These are phyloP conservation scores for Tenodera sinensis DNA, from an alignment of 2,888 invertebrate genomes.

Conservation along the genomic window DNA sequence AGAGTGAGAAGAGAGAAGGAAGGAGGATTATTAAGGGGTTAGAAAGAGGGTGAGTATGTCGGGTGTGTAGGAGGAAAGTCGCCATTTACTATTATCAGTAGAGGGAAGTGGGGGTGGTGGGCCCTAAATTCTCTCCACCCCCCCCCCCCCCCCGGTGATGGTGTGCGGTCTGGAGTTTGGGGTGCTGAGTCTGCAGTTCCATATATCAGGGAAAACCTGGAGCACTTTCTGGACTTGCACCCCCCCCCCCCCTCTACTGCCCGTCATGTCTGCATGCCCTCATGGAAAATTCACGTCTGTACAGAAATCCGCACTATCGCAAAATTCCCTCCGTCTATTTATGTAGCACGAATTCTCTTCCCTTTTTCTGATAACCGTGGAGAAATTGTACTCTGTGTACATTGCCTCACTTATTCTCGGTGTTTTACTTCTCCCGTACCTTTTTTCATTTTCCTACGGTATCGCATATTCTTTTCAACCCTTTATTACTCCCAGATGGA, in stretches of 20 bases:
- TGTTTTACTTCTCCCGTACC: neutral
- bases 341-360: neutral
- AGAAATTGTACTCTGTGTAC: neutral
- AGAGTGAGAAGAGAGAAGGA: slow-evolving; percentile 7
- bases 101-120: neutral
- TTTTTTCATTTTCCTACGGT: neutral
- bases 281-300: slow-evolving; percentile 29
- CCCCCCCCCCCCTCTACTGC: neutral
- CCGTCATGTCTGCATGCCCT: slow-evolving; percentile 21
- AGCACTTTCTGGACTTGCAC: slow-evolving; percentile 23
- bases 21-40: slow-evolving; percentile 18
- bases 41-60: slow-evolving; percentile 15
- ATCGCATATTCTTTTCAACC: neutral
- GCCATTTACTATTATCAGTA: slow-evolving; percentile 28
- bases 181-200: slow-evolving; percentile 26
- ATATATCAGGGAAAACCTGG: slow-evolving; percentile 26
- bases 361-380: neutral
- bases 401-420: neutral
- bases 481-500: neutral
- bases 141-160: neutral
- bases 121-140: neutral
- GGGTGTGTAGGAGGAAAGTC: slow-evolving; percentile 13
- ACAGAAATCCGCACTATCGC: slow-evolving; percentile 31
- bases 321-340: slow-evolving; percentile 2
- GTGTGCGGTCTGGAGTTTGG: neutral